Percentiles rank a stretch among this genome's conserved stretches.
Evolutionary conservation across 2,797 vertebrate species (phyloP).

Genomic region (Botia almorhae): DNA sequence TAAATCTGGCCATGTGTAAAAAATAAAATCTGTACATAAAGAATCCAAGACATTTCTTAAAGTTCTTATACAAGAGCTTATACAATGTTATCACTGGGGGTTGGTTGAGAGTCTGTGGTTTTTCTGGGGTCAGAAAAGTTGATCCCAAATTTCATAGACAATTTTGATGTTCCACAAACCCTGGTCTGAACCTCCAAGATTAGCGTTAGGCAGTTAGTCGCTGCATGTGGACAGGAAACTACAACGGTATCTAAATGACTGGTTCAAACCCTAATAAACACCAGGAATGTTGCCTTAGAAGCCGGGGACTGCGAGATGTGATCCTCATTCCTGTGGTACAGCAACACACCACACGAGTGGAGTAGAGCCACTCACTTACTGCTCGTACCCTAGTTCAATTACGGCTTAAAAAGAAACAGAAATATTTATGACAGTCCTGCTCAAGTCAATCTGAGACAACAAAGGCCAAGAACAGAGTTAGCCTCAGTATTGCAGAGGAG

Average conservation of each 20-base stretch:
- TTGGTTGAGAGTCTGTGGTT: not conserved
- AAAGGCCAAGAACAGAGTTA: conserved; percentile 19
- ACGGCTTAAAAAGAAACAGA: conserved; percentile 35
- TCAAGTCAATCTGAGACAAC: conserved; percentile 26
- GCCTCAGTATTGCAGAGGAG: conserved; percentile 15
- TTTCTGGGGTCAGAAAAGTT: not conserved
- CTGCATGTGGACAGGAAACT: not conserved
- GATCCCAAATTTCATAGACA: not conserved
- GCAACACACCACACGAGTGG: not conserved
- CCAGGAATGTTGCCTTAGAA: conserved; percentile 17
- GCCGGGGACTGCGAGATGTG: not conserved
- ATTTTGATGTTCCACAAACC: conserved; percentile 9
- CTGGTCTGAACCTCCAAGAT: not conserved
- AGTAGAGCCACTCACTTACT: not conserved
- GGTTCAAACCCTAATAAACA: conserved; percentile 12
- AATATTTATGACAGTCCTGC: conserved; percentile 37
- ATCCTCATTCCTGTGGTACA: not conserved
- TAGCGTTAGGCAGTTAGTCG: not conserved
- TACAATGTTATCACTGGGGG: not conserved
- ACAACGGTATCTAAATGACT: not conserved
- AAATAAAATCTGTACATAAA: not conserved
- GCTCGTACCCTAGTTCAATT: conserved; percentile 1
- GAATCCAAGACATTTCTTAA: not conserved
- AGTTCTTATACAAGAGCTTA: too few species aligned
- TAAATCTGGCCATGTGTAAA: too few species aligned